Evolutionary conservation across 2,888 invertebrate genomes (phyloP).

Genomic region (Fragum whitleyi): DNA sequence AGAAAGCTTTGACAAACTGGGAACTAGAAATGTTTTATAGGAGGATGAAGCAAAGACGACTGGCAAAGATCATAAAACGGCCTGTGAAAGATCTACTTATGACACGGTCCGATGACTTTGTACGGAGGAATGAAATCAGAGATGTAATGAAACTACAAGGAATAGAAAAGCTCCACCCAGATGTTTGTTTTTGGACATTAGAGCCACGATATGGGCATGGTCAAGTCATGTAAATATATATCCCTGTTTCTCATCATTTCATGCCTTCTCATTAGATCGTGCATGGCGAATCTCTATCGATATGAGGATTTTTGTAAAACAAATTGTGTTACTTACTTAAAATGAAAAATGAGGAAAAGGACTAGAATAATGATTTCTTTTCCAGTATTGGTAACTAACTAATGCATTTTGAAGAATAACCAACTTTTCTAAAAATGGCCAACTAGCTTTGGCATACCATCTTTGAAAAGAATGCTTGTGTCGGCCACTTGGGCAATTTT

Average conservation of each 20-base stretch:
- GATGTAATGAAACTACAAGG: neutral
- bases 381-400: no score
- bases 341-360: no score
- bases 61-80: slow-evolving; percentile 33
- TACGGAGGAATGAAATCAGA: neutral
- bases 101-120: slow-evolving; percentile 27
- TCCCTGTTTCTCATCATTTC: neutral
- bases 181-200: slow-evolving; percentile 37
- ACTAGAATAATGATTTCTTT: no score
- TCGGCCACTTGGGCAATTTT: no score
- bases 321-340: no score
- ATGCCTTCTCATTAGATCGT: no score
- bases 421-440: no score
- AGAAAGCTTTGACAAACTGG: slow-evolving; percentile 38
- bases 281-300: no score
- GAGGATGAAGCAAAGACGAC: slow-evolving; percentile 25
- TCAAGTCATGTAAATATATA: slow-evolving; percentile 2
- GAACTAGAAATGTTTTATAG: slow-evolving; percentile 38
- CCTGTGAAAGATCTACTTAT: slow-evolving; percentile 38
- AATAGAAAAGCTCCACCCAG: slow-evolving; percentile 1
- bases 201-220: neutral
- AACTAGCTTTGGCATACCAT: no score
- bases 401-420: no score
- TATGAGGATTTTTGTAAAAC: no score
- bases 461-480: no score